Percentiles rank a stretch among this genome's conserved stretches.
Conservation (phyloP, 2,113 vertebrate genomes). For the Synodontis membranacea region DNA sequence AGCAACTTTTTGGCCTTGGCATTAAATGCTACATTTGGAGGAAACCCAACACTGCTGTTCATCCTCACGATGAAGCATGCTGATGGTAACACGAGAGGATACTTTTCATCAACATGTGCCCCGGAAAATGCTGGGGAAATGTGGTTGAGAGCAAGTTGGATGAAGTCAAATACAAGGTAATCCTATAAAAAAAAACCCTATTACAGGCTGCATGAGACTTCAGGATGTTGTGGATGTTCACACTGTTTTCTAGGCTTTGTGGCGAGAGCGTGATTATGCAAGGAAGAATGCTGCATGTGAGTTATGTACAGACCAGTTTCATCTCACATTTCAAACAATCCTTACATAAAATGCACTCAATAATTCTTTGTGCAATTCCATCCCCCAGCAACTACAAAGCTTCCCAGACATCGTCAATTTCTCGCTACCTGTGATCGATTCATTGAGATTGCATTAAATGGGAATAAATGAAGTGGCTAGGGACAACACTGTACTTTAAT, state of each 20-base stretch:
- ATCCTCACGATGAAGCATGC: background rate
- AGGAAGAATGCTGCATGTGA: background rate
- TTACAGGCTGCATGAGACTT: background rate
- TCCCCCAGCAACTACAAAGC: background rate
- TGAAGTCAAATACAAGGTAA: background rate
- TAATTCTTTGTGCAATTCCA: background rate
- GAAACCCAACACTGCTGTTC: background rate
- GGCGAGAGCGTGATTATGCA: background rate
- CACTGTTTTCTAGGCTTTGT: too few relatives aligned
- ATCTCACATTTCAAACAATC: background rate
- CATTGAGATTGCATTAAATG: conserved; percentile 47
- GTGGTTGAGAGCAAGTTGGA: background rate
- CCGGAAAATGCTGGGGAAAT: background rate
- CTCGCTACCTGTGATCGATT: conserved; percentile 40
- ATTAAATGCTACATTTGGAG: background rate
- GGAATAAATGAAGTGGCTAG: conserved; percentile 26
- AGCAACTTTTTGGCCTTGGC: background rate
- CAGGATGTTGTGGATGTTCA: too few relatives aligned
- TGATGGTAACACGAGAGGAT: background rate
- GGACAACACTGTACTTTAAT: conserved; percentile 27
- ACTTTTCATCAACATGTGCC: background rate
- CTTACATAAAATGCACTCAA: background rate
- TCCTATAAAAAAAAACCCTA: background rate
- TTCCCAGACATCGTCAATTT: conserved; percentile 20
- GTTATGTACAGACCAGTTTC: background rate